Conservation (phyloP, 2,113 vertebrate genomes). For the Morone saxatilis region DNA sequence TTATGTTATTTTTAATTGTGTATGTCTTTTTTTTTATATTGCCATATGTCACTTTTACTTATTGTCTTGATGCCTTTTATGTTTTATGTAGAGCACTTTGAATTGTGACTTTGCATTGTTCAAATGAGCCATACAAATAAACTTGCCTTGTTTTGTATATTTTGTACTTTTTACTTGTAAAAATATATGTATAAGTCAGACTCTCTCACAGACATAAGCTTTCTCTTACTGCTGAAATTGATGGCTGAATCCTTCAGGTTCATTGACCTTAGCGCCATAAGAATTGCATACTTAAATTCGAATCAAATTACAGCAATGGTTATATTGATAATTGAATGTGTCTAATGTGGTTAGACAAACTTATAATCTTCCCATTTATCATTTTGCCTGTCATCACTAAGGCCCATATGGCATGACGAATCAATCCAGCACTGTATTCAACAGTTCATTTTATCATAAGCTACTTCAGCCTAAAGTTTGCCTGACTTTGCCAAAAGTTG, state of each 20-base stretch:
- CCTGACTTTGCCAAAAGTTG: not conserved
- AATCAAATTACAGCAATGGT: constrained; percentile 4
- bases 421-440: constrained; percentile 8
- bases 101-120: too few species aligned
- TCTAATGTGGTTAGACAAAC: not conserved
- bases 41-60: too few species aligned
- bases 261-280: not conserved
- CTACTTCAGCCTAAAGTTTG: not conserved
- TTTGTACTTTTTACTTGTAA: not conserved
- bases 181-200: not conserved
- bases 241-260: not conserved
- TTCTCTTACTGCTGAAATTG: not conserved
- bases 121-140: too few species aligned
- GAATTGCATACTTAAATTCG: constrained; percentile 3
- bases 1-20: too few species aligned
- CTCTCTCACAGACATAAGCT: not conserved
- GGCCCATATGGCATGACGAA: not conserved
- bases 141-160: not conserved
- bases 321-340: not conserved
- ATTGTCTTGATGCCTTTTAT: too few species aligned
- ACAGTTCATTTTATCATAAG: not conserved
- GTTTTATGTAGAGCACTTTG: too few species aligned
- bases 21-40: too few species aligned
- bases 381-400: not conserved
- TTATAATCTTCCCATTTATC: constrained; percentile 2